Evolutionary conservation across 2,888 invertebrate genomes (phyloP).

Genomic region (Xestia sexstrigata): DNA sequence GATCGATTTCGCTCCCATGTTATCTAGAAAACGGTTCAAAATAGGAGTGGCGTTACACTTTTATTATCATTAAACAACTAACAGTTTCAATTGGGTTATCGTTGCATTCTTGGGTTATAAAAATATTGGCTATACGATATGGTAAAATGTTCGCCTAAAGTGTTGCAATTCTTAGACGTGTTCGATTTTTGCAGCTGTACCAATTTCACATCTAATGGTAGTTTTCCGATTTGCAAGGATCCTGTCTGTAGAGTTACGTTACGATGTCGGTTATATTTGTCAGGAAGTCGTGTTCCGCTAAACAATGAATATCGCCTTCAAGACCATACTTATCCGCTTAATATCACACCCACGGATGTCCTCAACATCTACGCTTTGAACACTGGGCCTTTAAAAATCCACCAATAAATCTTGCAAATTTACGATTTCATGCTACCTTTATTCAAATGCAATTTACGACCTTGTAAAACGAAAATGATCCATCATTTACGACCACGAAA

Average conservation of each 20-base stretch:
- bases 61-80: constrained; percentile 39
- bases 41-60: constrained; percentile 47
- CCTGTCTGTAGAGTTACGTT: constrained; percentile 12
- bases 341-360: constrained; percentile 1
- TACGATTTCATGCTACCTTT: constrained; percentile 25
- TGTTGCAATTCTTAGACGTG: not conserved
- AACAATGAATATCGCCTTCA: constrained; percentile 57
- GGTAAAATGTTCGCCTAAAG: not conserved
- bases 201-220: not conserved
- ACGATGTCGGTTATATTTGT: constrained; percentile 24
- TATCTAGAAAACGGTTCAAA: constrained; percentile 49
- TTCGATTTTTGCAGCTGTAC: constrained; percentile 4
- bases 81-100: constrained; percentile 50
- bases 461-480: constrained; percentile 53
- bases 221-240: constrained; percentile 22
- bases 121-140: constrained; percentile 26
- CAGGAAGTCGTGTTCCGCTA: constrained; percentile 52
- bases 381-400: not conserved
- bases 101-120: constrained; percentile 29
- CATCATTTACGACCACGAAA: constrained; percentile 20
- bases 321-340: constrained; percentile 28
- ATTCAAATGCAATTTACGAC: constrained; percentile 51
- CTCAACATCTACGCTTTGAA: constrained; percentile 7
- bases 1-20: constrained; percentile 38
- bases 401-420: constrained; percentile 2